Evolutionary conservation across 92 coral and sea anemone genomes (phyloP).

Genomic region (Palythoa heliodiscus): DNA sequence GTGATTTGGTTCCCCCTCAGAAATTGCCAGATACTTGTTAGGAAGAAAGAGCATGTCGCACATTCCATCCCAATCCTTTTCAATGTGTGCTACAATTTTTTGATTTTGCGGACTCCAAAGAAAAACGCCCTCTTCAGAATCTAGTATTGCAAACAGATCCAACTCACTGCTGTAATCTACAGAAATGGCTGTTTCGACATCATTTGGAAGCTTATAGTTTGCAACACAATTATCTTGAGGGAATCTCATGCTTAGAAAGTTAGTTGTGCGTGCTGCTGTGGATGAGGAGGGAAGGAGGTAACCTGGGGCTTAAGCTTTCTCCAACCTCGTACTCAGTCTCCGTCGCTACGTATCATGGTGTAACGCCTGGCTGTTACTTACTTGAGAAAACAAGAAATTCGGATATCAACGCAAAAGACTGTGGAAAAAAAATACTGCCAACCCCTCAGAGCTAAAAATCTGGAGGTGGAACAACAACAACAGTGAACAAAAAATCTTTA

Average conservation of each 20-base stretch:
- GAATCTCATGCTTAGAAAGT: slow-evolving; percentile 6
- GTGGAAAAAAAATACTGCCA: no score
- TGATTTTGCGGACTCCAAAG: slow-evolving; percentile 50
- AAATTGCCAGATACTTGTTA: slow-evolving; percentile 35
- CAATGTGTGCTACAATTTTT: slow-evolving; percentile 33
- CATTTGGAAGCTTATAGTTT: slow-evolving; percentile 24
- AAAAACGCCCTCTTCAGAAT: slow-evolving; percentile 22
- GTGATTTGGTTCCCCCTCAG: slow-evolving; percentile 34
- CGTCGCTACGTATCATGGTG: no score
- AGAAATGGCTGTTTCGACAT: background rate
- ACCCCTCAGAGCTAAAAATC: no score
- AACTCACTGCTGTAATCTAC: slow-evolving; percentile 51
- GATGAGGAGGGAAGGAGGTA: background rate
- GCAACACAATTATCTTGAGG: slow-evolving; percentile 35
- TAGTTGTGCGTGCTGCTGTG: no score
- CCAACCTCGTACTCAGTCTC: no score
- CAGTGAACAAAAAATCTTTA: no score
- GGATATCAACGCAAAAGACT: no score
- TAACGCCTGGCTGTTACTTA: no score
- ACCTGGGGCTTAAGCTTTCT: background rate
- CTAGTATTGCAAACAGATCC: slow-evolving; percentile 48
- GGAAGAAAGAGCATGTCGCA: slow-evolving; percentile 36
- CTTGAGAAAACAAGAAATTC: no score
- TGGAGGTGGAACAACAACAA: no score
- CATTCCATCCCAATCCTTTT: slow-evolving; percentile 12